Evolutionary conservation across 2,113 vertebrate species (phyloP), one percentile per base, ranked within the genome.

Genomic region (Sturnus vulgaris): DNA sequence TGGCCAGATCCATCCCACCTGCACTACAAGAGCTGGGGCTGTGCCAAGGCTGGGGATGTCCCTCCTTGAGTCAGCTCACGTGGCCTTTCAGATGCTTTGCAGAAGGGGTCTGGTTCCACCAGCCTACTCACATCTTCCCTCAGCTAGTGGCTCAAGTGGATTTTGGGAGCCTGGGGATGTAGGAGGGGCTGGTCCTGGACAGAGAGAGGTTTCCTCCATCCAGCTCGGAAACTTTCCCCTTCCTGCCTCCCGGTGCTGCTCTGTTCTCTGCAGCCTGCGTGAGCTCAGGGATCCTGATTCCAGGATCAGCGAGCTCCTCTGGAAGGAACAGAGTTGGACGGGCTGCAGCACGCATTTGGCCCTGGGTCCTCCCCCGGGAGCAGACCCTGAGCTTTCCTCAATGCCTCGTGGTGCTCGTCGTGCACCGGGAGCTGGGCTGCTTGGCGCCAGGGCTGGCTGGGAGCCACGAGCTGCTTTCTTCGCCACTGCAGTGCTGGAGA

Each of bases 211-310:
- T 83, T 81, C 40, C 56, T 81, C 25, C 46, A 24, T 49, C 42
- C 37, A 30, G 14, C 31, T 82, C 2, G 5, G n/a, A n/a, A 30
- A 23, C 30, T 84, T 86, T 63, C 33, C 42, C 35, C 6, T 66
- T 95, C 23, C 42, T 0, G 0, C 33, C 65, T 72, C 42, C 9
- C 0, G 1, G 8, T 1, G 0, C 15, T 7, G 8, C 42, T 46
- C 55, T 55, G 15, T 17, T 9, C 33, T 50, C 60, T 18, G 8
- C 53, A 46, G 5, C 24, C 31, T 0, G 2, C 1, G 0, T 13
- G 53, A 55, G 39, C 53, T 47, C 63, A 68, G 30, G 33, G 39
- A 69, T 2, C 3, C 20, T 2, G 5, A 81, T 56, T 33, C 15
- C 33, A 63, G 35, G 66, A 55, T 80, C 7, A 9, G 65, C 5